These are phyloP conservation scores for Synaphobranchus kaupii DNA, from an alignment of 2,797 vertebrate species.

Conservation along the genomic window DNA sequence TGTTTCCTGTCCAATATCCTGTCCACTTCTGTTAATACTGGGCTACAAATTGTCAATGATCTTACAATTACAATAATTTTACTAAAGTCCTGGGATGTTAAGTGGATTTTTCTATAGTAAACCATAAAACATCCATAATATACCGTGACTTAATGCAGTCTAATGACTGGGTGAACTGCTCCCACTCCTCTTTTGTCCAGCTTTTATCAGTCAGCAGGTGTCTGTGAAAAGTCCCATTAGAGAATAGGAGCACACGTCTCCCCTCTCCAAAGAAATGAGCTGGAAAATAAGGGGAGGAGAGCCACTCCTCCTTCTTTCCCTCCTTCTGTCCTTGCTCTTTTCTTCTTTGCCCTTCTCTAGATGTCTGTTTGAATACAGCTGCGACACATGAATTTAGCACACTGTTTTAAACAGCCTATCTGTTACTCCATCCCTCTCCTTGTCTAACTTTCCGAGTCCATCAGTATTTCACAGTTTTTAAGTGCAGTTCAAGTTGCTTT, in stretches of 20 bases:
- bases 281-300: slow-evolving; percentile 77
- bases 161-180: slow-evolving; percentile 56
- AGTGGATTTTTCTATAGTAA: not conserved
- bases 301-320: slow-evolving; percentile 60
- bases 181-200: slow-evolving; percentile 9
- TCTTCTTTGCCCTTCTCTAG: slow-evolving; percentile 34
- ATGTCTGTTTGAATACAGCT: slow-evolving; percentile 78
- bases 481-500: slow-evolving; percentile 9
- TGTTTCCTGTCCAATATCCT: not conserved
- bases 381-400: slow-evolving; percentile 75
- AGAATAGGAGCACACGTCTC: slow-evolving; percentile 66
- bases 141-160: slow-evolving; percentile 15
- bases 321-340: slow-evolving; percentile 28
- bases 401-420: slow-evolving; percentile 72
- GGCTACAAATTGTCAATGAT: not conserved
- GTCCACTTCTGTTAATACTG: not conserved
- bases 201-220: slow-evolving; percentile 68
- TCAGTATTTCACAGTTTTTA: not conserved
- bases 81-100: not conserved
- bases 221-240: slow-evolving; percentile 63
- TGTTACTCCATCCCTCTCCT: slow-evolving; percentile 51
- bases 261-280: slow-evolving; percentile 72
- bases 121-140: not conserved
- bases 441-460: not conserved
- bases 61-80: not conserved